A percentile compares a stretch with the other conserved stretches of the same genome.
These are phyloP conservation scores for Amphipoea lucens DNA, from an alignment of 2,888 invertebrate species.

Conservation along the genomic window DNA sequence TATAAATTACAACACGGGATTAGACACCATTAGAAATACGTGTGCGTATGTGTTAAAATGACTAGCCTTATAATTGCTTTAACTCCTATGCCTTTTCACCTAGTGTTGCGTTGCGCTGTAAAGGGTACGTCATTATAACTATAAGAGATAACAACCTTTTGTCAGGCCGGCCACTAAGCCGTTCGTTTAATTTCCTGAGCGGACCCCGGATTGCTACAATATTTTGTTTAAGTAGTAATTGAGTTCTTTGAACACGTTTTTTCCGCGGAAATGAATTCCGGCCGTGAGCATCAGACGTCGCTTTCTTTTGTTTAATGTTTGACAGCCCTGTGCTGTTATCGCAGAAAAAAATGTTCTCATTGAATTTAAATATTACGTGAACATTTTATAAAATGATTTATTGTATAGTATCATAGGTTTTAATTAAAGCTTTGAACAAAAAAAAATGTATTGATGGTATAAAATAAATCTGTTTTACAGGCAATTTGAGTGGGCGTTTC, in stretches of 20 bases:
- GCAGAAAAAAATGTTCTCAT: constrained; percentile 55
- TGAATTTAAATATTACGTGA: constrained; percentile 63
- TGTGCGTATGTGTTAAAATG: constrained; percentile 79
- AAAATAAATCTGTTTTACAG: constrained; percentile 58
- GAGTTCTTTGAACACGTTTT: constrained; percentile 87
- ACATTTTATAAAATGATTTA: constrained; percentile 53
- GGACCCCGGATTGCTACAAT: constrained; percentile 84
- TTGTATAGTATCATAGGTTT: constrained; percentile 53
- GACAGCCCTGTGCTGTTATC: constrained; percentile 64
- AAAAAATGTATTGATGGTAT: constrained; percentile 42
- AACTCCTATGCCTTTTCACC: constrained; percentile 80
- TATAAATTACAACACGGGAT: constrained; percentile 77
- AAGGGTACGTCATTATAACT: constrained; percentile 84
- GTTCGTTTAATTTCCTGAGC: constrained; percentile 89
- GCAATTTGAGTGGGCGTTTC: constrained; percentile 52
- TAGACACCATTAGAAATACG: constrained; percentile 77
- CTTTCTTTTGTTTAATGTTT: constrained; percentile 73
- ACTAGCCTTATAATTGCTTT: constrained; percentile 82
- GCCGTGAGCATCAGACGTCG: constrained; percentile 71
- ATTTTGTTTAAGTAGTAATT: constrained; percentile 89
- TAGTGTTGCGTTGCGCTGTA: constrained; percentile 75
- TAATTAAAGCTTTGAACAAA: constrained; percentile 55
- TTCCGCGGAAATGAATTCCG: constrained; percentile 86
- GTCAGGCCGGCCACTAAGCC: constrained; percentile 82
- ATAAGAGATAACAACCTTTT: constrained; percentile 85